Evolutionary conservation across 2,113 vertebrate species (phyloP).

Genomic region (Ia io): DNA sequence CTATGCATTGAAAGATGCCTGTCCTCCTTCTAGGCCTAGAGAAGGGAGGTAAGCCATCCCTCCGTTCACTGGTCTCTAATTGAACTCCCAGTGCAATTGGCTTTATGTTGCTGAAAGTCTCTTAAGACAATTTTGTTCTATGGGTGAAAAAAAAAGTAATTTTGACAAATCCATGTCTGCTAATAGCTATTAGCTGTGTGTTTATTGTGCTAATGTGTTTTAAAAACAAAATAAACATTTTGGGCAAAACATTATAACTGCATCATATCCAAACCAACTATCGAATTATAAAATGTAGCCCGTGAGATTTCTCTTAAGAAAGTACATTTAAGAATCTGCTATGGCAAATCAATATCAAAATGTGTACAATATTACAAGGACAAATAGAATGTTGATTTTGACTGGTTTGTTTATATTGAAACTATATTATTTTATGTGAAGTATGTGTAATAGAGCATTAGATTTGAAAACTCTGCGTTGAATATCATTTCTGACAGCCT

Average conservation of each 20-base stretch:
- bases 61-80: not conserved
- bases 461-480: conserved; percentile 84
- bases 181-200: conserved; percentile 31
- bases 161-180: conserved; percentile 45
- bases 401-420: conserved; percentile 82
- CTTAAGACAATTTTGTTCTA: conserved; percentile 32
- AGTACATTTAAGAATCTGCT: conserved; percentile 66
- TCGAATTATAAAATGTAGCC: conserved; percentile 51
- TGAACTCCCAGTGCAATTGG: not conserved
- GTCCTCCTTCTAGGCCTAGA: not conserved
- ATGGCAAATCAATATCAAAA: conserved; percentile 80
- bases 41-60: not conserved
- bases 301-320: conserved; percentile 65
- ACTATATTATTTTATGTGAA: conserved; percentile 86
- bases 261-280: conserved; percentile 54
- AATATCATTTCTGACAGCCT: conserved; percentile 90
- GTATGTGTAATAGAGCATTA: conserved; percentile 84
- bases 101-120: conserved; percentile 36
- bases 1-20: not conserved
- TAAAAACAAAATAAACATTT: conserved; percentile 46
- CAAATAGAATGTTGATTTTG: conserved; percentile 82
- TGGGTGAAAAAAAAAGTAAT: not conserved
- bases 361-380: conserved; percentile 75
- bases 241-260: conserved; percentile 30
- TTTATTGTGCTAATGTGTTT: conserved; percentile 50